phyloP scores from a whole-genome alignment of 2,888 invertebrate genomes.

The Pseudolycoriella hygida region DNA sequence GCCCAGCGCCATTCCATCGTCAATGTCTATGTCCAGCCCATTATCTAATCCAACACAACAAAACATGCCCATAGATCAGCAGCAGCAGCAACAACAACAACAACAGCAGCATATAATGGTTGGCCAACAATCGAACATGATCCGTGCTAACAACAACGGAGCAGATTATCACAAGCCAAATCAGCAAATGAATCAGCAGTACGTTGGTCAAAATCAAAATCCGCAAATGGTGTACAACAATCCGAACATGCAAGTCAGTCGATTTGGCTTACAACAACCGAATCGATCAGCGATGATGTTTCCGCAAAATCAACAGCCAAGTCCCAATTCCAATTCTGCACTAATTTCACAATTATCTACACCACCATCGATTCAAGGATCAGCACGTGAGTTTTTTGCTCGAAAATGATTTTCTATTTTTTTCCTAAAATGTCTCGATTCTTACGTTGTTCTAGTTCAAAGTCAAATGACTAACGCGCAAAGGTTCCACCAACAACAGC shows the following conservation, averaged over 20 bases:
- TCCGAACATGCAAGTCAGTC: slow-evolving; percentile 11
- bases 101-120: neutral
- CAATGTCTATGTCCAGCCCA: slow-evolving; percentile 16
- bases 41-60: slow-evolving; percentile 8
- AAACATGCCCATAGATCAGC: neutral
- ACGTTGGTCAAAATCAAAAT: neutral
- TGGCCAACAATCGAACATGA: neutral
- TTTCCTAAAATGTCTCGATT: too few relatives aligned
- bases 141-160: neutral
- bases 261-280: too few relatives aligned
- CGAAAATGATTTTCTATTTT: too few relatives aligned
- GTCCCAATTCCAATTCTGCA: slow-evolving; percentile 32
- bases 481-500: slow-evolving; percentile 11
- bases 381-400: too few relatives aligned
- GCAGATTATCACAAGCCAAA: neutral
- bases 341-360: slow-evolving; percentile 44
- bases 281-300: too few relatives aligned
- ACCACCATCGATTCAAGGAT: slow-evolving; percentile 23
- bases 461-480: too few relatives aligned
- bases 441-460: too few relatives aligned
- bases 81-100: neutral
- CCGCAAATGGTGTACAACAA: slow-evolving; percentile 2
- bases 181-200: slow-evolving; percentile 2
- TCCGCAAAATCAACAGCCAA: slow-evolving; percentile 19
- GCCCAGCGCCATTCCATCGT: slow-evolving; percentile 11